Evolutionary conservation across 2,888 invertebrate genomes (phyloP).

Genomic region (Minunthozetes semirufus): DNA sequence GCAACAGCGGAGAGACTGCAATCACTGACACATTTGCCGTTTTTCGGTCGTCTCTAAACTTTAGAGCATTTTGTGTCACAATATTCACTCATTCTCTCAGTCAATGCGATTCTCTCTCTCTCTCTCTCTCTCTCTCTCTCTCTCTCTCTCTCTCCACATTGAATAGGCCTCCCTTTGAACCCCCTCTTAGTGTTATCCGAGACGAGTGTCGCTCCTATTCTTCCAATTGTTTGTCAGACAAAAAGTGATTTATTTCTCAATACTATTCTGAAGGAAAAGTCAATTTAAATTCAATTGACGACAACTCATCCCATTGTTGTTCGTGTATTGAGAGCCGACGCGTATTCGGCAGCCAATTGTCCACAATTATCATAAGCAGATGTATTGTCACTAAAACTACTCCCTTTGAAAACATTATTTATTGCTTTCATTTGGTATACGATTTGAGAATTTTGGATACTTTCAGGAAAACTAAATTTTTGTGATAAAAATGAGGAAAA

Average conservation of each 20-base stretch:
- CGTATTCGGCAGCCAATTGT: not conserved
- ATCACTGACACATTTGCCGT: conserved; percentile 12
- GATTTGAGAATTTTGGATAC: no score
- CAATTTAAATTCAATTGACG: conserved; percentile 26
- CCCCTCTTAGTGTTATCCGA: not conserved
- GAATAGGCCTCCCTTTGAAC: not conserved
- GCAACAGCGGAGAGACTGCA: conserved; percentile 23
- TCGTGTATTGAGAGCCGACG: not conserved
- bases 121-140: conserved; percentile 1
- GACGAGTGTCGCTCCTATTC: not conserved
- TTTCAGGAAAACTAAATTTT: not conserved
- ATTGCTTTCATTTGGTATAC: no score
- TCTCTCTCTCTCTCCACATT: not conserved
- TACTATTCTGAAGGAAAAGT: not conserved
- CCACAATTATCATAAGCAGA: conserved; percentile 23
- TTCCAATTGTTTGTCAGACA: not conserved
- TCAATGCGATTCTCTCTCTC: not conserved
- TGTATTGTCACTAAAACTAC: not conserved
- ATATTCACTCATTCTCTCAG: not conserved
- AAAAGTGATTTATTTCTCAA: conserved; percentile 18
- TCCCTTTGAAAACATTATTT: no score
- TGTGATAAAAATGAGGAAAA: not conserved
- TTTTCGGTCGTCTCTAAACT: not conserved
- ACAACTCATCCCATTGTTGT: conserved; percentile 18
- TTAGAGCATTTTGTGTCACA: conserved; percentile 22